Conservation (phyloP, 2,888 invertebrate species). For the Troides aeacus region DNA sequence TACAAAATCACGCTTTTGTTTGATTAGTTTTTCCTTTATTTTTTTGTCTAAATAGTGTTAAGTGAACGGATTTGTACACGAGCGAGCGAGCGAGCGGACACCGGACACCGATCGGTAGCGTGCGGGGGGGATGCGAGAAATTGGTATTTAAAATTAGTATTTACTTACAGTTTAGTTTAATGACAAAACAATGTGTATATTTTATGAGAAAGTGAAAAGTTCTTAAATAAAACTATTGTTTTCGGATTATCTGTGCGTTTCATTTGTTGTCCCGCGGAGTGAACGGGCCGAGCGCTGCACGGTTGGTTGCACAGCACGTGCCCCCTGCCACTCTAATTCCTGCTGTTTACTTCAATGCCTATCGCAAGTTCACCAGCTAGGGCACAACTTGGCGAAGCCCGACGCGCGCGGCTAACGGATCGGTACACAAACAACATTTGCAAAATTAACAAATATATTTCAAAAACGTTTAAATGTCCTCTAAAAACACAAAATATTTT, state of each 20-base stretch:
- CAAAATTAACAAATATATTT: too few relatives aligned
- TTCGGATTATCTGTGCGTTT: slow-evolving; percentile 78
- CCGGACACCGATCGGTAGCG: slow-evolving; percentile 46
- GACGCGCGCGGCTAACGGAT: too few relatives aligned
- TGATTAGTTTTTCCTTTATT: slow-evolving; percentile 59
- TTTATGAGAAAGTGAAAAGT: slow-evolving; percentile 80
- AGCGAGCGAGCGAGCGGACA: slow-evolving; percentile 23
- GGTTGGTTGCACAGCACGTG: too few relatives aligned
- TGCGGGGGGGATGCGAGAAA: slow-evolving; percentile 48
- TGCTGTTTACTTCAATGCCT: too few relatives aligned
- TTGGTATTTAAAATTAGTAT: slow-evolving; percentile 81
- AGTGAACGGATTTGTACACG: slow-evolving; percentile 74
- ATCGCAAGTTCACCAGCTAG: too few relatives aligned
- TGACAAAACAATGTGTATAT: slow-evolving; percentile 81
- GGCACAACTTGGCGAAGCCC: too few relatives aligned
- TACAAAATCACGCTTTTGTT: slow-evolving; percentile 79
- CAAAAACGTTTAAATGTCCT: too few relatives aligned
- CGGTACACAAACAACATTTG: too few relatives aligned
- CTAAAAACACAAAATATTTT: too few relatives aligned
- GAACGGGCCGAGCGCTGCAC: too few relatives aligned
- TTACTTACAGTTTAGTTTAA: slow-evolving; percentile 80
- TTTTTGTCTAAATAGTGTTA: slow-evolving; percentile 75
- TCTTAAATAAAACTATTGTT: slow-evolving; percentile 81
- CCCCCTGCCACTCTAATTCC: too few relatives aligned
- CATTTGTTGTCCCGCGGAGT: slow-evolving; percentile 49